Base-by-base conservation (phyloP, 2,888 invertebrate genomes). In the Acrocyrtus sp. region DNA sequence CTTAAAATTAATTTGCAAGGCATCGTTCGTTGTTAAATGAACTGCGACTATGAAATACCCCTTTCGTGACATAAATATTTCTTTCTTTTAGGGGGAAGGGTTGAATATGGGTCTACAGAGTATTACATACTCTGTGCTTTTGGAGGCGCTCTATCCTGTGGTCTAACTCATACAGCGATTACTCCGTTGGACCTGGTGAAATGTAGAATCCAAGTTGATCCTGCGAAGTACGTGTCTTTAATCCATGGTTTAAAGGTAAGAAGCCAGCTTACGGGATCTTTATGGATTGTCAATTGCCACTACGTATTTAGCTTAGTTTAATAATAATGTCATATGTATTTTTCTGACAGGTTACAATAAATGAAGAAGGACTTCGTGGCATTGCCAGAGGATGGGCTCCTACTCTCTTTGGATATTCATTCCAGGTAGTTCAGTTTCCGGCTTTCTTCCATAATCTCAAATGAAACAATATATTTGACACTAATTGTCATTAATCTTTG, bases 151-250 rank as follows among this genome's bases (percentile, higher is more conserved):
- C 82, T 90, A 19, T 93, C 94, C n/a, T 95, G 95, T 84, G 95
- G 95, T 83, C 85, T 89, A 77, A 95, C 95, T 5, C 95, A 95
- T 85, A 90, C 91, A 6, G 88, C 91, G 79, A 89, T 98, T 62
- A 96, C 96, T n/a, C 98, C 98, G 1, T 88, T 98, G 78, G 98
- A 98, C 88, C 87, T 96, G 85, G 94, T 96, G 48, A 96, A 96
- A 86, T 96, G 96, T 85, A 91, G 96, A 78, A 90, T 96, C 78
- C 95, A 95, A 86, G 95, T 96, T 8, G 91, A 98, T 86, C 90
- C 94, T 1, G 93, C 87, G 58, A 98, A 98, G 86, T 98, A 98
- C 87, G 95, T 93, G 86, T 90, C 89, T 82, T 88, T 95, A 68
- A 83, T 90, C 79, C 88, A 87, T 82, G 95, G 94, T 3, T 93